Base-by-base conservation (phyloP, 2,797 vertebrate genomes). In the Serranus cabrilla region DNA sequence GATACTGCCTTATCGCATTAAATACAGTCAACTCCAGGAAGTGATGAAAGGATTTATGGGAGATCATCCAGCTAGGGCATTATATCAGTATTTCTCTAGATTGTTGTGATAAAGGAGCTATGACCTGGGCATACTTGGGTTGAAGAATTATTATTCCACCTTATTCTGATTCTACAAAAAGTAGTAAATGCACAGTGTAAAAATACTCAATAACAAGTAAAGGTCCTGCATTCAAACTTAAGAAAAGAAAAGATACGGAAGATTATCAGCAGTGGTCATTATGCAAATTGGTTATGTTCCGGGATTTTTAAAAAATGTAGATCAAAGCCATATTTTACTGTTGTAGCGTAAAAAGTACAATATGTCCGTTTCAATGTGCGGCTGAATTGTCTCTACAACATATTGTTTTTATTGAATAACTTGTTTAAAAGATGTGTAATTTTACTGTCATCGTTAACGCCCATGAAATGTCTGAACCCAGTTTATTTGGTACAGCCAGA, bases 401-500 rank as follows among this genome's bases (percentile, higher is more conserved):
- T 54, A 23, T n/a, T 3, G 11, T 20, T 59, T 64, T 37, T 31
- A 65, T 31, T 66, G 31, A 62, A 74, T 9, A 63, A 21, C 20
- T 54, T 63, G 27, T 34, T 72, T 57, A 66, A 61, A 70, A 62
- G 23, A 50, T 39, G 56, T 71, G 31, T 46, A 39, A 51, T 43
- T 61, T 51, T 66, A 62, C 81, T 73, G 64, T 52, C 59, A 64
- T 76, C 11, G 17, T 63, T 69, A 63, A 60, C 4, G 14, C 37
- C 52, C n/a, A 59, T 25, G 16, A 62, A 64, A 55, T 13, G 25
- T 56, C 71, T 67, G 31, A 71, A 31, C 12, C 39, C 16, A 17
- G 10, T 47, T 60, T 69, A 52, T 69, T 64, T 31, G 37, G 37
- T 39, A 4, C 58, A 59, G 52, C 51, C 34, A 55, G 54, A 64